phyloP scores from a whole-genome alignment of 2,113 vertebrate genomes.

The Bufo gargarizans region DNA sequence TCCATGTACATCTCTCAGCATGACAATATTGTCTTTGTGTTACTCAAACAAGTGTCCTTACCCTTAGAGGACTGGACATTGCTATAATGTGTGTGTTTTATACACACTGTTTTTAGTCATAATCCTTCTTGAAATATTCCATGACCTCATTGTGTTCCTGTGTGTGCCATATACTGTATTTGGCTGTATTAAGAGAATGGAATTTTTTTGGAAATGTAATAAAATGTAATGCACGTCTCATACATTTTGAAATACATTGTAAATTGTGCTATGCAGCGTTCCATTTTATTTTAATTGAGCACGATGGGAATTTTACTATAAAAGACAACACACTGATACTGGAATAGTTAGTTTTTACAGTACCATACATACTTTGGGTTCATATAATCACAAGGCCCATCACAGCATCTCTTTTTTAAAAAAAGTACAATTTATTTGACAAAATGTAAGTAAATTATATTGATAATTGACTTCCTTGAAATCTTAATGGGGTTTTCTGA shows the following conservation, averaged over 20 bases:
- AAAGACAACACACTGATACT: slow-evolving; percentile 12
- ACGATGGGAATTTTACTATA: slow-evolving; percentile 36
- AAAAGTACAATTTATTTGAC: not conserved
- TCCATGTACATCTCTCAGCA: too few species aligned
- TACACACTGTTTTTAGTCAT: not conserved
- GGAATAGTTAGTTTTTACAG: slow-evolving; percentile 7
- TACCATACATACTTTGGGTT: not conserved
- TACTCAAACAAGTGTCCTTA: too few species aligned
- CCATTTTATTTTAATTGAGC: slow-evolving; percentile 37
- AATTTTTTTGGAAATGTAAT: not conserved
- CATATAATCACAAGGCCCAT: not conserved
- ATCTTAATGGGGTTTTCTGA: not conserved
- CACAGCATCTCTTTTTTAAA: not conserved
- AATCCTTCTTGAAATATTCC: not conserved
- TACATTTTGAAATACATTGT: not conserved
- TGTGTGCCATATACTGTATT: not conserved
- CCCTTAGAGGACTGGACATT: too few species aligned
- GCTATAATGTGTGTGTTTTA: too few species aligned
- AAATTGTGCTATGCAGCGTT: not conserved
- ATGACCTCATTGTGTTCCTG: not conserved
- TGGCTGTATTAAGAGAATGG: not conserved
- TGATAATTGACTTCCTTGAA: not conserved
- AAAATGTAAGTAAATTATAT: not conserved
- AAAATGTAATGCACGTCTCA: not conserved
- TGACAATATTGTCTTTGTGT: too few species aligned